phyloP scores from a whole-genome alignment of 2,113 vertebrate species.

The Otocyon megalotis region DNA sequence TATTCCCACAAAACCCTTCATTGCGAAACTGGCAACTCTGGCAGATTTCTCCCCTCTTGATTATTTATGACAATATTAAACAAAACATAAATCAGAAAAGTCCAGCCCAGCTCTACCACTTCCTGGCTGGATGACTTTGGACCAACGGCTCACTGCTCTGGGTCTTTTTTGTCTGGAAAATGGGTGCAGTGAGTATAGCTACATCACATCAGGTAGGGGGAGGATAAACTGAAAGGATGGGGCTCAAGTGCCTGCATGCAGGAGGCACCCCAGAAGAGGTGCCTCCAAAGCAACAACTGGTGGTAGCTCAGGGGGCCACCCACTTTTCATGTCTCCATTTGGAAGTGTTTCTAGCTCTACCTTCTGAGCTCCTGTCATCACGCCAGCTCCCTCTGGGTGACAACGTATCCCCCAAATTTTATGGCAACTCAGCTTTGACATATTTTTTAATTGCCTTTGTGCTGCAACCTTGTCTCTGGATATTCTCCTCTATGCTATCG shows the following conservation, averaged over 20 bases:
- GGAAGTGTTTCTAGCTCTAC: background rate
- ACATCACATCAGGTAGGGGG: fast-evolving
- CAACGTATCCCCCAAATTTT: background rate
- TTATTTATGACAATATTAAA: background rate
- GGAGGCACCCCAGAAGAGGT: background rate
- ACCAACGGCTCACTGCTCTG: background rate
- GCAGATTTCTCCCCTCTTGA: background rate
- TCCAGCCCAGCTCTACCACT: background rate
- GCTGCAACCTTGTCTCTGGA: background rate
- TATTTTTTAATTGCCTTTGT: slow-evolving; percentile 49
- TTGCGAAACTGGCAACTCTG: background rate
- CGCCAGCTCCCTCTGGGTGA: background rate
- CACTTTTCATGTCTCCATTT: background rate
- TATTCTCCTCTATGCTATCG: background rate
- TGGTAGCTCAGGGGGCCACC: fast-evolving
- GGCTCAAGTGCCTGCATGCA: fast-evolving
- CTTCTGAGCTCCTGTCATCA: background rate
- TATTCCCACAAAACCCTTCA: background rate
- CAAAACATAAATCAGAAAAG: background rate
- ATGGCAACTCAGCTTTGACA: background rate
- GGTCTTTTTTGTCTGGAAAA: background rate
- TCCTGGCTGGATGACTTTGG: background rate
- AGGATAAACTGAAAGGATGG: background rate
- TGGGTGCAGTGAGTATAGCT: background rate
- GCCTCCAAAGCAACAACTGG: background rate